These are phyloP conservation scores for Dorcus hopei DNA, from an alignment of 2,888 invertebrate genomes.

Conservation along the genomic window DNA sequence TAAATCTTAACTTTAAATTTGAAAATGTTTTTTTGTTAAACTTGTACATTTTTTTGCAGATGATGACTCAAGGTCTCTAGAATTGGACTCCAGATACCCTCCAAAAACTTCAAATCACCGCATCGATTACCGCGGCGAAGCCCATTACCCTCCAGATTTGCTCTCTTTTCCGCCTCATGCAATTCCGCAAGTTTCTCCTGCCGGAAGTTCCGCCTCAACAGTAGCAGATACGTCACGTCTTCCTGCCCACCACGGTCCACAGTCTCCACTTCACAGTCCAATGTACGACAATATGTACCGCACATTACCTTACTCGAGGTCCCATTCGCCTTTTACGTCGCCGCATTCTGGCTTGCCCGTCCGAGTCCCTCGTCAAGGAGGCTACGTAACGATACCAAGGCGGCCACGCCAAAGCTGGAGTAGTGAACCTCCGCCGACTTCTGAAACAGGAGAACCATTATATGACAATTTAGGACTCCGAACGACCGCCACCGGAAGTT, in stretches of 20 bases:
- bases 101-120: constrained; percentile 56
- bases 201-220: constrained; percentile 79
- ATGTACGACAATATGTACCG: constrained; percentile 70
- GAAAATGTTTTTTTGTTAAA: no score
- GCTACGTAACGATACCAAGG: constrained; percentile 83
- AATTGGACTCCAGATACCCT: constrained; percentile 52
- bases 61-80: constrained; percentile 68
- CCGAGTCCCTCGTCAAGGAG: constrained; percentile 60
- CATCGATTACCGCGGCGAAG: constrained; percentile 55
- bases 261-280: constrained; percentile 60
- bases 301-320: constrained; percentile 75
- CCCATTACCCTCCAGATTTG: constrained; percentile 76
- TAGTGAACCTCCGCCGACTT: constrained; percentile 57
- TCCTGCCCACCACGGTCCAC: constrained; percentile 50
- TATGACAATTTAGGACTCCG: constrained; percentile 83
- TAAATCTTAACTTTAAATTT: no score
- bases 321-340: constrained; percentile 74
- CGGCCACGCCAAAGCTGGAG: constrained; percentile 82
- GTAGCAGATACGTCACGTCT: constrained; percentile 69
- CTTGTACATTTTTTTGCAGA: constrained; percentile 47
- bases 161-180: constrained; percentile 73
- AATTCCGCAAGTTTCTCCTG: constrained; percentile 67
- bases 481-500: constrained; percentile 85
- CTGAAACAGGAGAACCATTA: constrained; percentile 68
- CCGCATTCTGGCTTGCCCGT: constrained; percentile 55